Evolutionary conservation across 2,797 vertebrate species (phyloP).

Genomic region (Thalassophryne amazonica): DNA sequence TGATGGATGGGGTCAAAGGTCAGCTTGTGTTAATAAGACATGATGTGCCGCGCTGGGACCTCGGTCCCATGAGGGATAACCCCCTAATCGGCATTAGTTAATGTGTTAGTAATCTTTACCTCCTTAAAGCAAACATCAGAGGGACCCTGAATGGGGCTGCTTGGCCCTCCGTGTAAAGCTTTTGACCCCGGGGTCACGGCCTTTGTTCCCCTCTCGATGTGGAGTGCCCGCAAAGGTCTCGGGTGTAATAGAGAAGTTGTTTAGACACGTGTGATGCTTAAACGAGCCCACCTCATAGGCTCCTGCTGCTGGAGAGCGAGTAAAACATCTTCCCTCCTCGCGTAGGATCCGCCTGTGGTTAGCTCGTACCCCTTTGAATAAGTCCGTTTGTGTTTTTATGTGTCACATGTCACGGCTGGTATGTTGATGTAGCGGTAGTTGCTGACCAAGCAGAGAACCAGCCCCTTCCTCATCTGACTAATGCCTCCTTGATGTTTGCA

Average conservation of each 20-base stretch:
- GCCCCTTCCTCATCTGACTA: background rate
- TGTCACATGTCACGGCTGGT: constrained; percentile 18
- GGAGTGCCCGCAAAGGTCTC: constrained; percentile 85
- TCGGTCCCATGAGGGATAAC: constrained; percentile 81
- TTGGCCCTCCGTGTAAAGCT: constrained; percentile 84
- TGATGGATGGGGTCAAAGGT: constrained; percentile 67
- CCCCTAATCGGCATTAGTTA: constrained; percentile 94
- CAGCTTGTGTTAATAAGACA: constrained; percentile 73
- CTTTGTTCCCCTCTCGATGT: constrained; percentile 89
- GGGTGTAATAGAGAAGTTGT: constrained; percentile 89
- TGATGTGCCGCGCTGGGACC: constrained; percentile 70
- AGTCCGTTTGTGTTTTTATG: constrained; percentile 24
- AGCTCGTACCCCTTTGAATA: constrained; percentile 20
- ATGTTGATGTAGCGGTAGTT: constrained; percentile 37
- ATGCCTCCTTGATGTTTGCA: constrained; percentile 35
- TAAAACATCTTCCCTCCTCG: constrained; percentile 6
- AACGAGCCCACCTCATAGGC: constrained; percentile 64
- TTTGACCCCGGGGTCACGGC: constrained; percentile 91
- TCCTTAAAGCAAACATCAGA: constrained; percentile 91
- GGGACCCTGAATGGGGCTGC: constrained; percentile 83
- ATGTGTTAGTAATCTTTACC: constrained; percentile 91
- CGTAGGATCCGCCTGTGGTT: constrained; percentile 22
- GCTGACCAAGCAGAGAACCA: constrained; percentile 39
- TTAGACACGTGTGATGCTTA: constrained; percentile 86
- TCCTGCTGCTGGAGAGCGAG: constrained; percentile 40